Evolutionary conservation across 2,888 invertebrate species (phyloP).

Genomic region (Brenthis hecate): DNA sequence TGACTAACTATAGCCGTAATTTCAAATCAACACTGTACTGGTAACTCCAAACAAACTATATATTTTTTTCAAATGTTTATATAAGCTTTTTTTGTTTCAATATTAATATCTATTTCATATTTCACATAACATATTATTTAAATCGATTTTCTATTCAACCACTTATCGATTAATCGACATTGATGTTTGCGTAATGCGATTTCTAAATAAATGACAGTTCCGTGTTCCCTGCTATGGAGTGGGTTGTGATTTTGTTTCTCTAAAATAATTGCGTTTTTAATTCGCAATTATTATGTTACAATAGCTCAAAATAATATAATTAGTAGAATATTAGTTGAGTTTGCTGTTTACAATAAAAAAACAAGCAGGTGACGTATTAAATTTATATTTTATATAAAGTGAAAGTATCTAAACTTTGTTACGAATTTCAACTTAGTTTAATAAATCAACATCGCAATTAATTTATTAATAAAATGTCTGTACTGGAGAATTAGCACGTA

Average conservation of each 20-base stretch:
- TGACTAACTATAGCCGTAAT: no score
- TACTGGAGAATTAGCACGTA: slow-evolving; percentile 11
- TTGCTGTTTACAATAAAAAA: slow-evolving; percentile 48
- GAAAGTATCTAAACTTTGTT: slow-evolving; percentile 57
- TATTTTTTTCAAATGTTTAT: no score
- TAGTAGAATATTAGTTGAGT: slow-evolving; percentile 56
- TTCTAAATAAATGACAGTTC: slow-evolving; percentile 47
- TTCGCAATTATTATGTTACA: slow-evolving; percentile 58
- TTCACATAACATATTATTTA: no score
- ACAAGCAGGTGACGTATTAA: slow-evolving; percentile 56
- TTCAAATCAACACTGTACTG: no score
- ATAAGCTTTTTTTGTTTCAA: no score
- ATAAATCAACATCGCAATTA: slow-evolving; percentile 10
- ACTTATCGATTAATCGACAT: slow-evolving; percentile 4
- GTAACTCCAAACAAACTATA: no score
- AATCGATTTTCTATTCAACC: no score
- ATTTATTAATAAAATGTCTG: background rate
- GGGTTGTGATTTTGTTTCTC: slow-evolving; percentile 50
- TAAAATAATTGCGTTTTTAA: slow-evolving; percentile 53
- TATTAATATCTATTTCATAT: no score
- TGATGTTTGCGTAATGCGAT: background rate
- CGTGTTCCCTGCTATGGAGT: slow-evolving; percentile 56
- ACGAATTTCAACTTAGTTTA: slow-evolving; percentile 7
- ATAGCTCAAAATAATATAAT: slow-evolving; percentile 47
- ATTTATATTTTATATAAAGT: slow-evolving; percentile 48